Conservation (phyloP, 2,797 vertebrate species). For the Danio aesculapii region DNA sequence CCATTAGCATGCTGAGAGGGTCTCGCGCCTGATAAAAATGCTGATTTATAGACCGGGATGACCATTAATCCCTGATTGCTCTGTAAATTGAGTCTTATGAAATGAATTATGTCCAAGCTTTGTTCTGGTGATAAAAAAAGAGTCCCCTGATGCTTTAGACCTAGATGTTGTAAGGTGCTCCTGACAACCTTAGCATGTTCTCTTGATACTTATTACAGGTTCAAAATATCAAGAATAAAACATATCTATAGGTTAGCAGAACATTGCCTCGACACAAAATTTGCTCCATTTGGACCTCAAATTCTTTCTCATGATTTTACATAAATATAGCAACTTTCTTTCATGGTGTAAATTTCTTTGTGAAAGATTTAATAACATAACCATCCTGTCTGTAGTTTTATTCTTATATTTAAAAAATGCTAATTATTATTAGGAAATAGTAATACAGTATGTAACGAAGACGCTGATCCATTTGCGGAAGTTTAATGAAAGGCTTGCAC, state of each 20-base stretch:
- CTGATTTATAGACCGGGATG: conserved; percentile 63
- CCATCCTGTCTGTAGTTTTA: no score
- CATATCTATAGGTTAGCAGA: not conserved
- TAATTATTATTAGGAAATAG: no score
- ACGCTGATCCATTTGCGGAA: no score
- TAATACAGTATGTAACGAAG: no score
- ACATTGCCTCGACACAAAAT: not conserved
- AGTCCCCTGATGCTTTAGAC: conserved; percentile 22
- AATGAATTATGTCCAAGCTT: conserved; percentile 55
- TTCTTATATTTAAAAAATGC: no score
- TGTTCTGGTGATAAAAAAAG: conserved; percentile 43
- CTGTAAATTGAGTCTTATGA: conserved; percentile 64
- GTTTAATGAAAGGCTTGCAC: no score
- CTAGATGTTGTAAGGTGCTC: conserved; percentile 52
- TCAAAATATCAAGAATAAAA: conserved; percentile 33
- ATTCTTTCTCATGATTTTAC: not conserved
- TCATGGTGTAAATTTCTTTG: no score
- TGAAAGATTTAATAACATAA: no score
- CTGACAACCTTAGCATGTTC: conserved; percentile 15
- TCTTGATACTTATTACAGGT: conserved; percentile 24
- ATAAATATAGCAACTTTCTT: not conserved
- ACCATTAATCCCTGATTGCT: conserved; percentile 65
- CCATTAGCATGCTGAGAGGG: conserved; percentile 64
- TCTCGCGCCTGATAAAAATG: conserved; percentile 62
- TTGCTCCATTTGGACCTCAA: not conserved